These are phyloP conservation scores for Galemys pyrenaicus DNA, from an alignment of 2,113 vertebrate species.

Conservation along the genomic window DNA sequence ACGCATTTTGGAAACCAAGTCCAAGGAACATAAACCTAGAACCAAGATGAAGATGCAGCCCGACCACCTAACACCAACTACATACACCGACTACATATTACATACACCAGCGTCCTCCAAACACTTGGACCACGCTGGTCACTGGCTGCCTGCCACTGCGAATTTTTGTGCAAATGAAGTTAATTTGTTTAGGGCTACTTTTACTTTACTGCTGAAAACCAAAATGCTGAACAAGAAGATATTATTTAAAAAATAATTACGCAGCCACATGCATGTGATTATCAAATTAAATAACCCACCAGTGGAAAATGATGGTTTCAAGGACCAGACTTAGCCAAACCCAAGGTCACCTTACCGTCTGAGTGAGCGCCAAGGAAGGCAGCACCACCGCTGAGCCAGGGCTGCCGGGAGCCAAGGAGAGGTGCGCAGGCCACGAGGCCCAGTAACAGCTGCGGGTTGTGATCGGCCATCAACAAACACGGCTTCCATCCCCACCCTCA, in stretches of 20 bases:
- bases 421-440: background rate
- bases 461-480: background rate
- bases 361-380: background rate
- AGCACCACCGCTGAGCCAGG: background rate
- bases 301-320: background rate
- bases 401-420: background rate
- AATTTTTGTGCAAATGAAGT: background rate
- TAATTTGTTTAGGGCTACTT: background rate
- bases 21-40: background rate
- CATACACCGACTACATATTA: no score
- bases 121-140: background rate
- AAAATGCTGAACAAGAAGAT: background rate
- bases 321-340: background rate
- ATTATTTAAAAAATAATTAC: background rate
- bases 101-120: background rate
- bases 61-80: no score
- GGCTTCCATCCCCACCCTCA: background rate
- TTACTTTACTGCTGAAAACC: conserved; percentile 32
- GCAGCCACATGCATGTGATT: background rate
- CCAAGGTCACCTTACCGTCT: background rate
- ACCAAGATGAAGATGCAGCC: background rate
- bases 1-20: background rate
- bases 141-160: background rate
- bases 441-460: fast-evolving
- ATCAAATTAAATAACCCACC: background rate